These are phyloP conservation scores for Cepphus grylle DNA, from an alignment of 2,113 vertebrate species.

Conservation along the genomic window DNA sequence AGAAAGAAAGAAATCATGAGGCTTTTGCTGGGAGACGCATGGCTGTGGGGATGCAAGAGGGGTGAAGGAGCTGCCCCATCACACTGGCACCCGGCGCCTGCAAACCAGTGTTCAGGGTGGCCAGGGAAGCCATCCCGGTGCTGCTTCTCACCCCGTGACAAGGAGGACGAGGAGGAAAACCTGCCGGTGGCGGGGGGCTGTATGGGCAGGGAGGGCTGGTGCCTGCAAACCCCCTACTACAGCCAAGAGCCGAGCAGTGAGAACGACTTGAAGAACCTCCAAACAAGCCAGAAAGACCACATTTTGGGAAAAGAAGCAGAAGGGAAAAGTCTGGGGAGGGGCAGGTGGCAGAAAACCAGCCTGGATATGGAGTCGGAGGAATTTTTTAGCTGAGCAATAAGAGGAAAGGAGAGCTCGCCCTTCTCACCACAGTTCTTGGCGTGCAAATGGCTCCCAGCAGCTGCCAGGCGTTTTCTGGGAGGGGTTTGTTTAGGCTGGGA, in stretches of 20 bases:
- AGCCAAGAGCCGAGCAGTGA: background rate
- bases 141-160: background rate
- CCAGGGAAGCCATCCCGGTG: fast-evolving
- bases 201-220: background rate
- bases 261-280: background rate
- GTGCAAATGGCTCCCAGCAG: background rate
- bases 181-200: fast-evolving
- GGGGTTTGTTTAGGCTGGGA: background rate
- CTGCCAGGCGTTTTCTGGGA: background rate
- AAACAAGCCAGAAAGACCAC: fast-evolving
- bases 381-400: background rate
- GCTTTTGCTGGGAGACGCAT: background rate
- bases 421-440: background rate
- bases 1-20: fast-evolving
- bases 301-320: background rate
- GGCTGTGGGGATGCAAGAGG: background rate
- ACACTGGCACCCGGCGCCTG: fast-evolving
- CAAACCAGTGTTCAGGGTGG: background rate
- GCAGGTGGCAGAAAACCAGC: background rate
- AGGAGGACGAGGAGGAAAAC: background rate
- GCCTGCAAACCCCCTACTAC: background rate
- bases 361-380: background rate
- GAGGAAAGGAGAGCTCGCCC: background rate
- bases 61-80: background rate
- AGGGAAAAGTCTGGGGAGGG: background rate